These are phyloP conservation scores for Fringilla coelebs DNA, from an alignment of 2,797 vertebrate species.

Conservation along the genomic window DNA sequence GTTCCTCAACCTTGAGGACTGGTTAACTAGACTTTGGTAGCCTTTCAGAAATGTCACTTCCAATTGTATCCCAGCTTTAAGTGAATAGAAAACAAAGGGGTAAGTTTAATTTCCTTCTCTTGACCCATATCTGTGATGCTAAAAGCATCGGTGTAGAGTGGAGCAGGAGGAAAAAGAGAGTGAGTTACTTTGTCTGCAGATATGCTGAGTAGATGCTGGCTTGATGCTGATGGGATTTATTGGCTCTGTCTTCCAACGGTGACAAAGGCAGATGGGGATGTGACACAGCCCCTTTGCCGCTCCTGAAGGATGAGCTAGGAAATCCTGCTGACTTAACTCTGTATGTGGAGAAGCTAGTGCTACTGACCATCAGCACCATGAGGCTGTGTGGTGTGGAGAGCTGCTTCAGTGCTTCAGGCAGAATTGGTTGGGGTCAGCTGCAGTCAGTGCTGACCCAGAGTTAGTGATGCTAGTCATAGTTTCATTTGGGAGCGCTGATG, in stretches of 20 bases:
- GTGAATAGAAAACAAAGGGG: neutral
- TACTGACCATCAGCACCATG: neutral
- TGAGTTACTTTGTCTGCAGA: neutral
- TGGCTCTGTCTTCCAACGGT: neutral
- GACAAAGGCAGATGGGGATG: no score
- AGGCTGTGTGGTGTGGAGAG: neutral
- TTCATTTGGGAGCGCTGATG: neutral
- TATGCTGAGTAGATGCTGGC: neutral
- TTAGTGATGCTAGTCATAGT: neutral
- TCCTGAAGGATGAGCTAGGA: neutral
- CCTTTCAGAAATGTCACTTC: neutral
- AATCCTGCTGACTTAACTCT: neutral
- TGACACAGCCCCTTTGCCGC: neutral
- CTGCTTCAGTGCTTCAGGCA: neutral
- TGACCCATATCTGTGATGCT: neutral
- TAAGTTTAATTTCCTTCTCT: neutral
- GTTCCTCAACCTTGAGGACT: neutral
- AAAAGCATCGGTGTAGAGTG: neutral
- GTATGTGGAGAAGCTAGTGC: neutral
- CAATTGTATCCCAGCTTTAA: neutral
- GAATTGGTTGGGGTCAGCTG: neutral
- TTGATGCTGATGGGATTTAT: neutral
- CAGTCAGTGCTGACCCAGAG: neutral
- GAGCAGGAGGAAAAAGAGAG: neutral
- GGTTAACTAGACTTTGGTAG: neutral